Evolutionary conservation across 1,140 invertebrate species (phyloP).

Genomic region (Lanistes nyassanus): DNA sequence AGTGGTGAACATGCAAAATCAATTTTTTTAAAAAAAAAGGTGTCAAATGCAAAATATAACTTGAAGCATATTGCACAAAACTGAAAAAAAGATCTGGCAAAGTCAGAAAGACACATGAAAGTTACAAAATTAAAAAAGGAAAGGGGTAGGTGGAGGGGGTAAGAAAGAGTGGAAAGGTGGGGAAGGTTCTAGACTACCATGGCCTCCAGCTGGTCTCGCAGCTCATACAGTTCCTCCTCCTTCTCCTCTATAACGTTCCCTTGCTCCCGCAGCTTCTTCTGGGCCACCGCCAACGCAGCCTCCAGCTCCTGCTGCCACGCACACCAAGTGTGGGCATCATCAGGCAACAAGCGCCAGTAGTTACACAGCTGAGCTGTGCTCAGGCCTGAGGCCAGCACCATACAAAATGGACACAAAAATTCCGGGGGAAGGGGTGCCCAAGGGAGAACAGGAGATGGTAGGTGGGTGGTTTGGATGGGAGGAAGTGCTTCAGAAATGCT

Average conservation of each 20-base stretch:
- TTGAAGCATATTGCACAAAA: background rate
- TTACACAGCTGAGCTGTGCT: background rate
- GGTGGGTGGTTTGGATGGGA: background rate
- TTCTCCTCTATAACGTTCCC: constrained; percentile 62
- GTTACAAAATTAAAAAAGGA: background rate
- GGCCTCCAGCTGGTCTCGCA: constrained; percentile 59
- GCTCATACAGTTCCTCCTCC: constrained; percentile 56
- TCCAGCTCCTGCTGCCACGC: constrained; percentile 41
- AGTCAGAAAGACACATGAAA: background rate
- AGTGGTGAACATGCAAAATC: background rate
- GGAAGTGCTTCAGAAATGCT: background rate
- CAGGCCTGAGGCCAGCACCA: background rate
- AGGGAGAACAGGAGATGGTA: too few species aligned
- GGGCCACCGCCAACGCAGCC: constrained; percentile 41
- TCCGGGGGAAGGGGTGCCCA: background rate
- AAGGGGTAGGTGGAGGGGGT: background rate
- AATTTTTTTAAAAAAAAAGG: background rate
- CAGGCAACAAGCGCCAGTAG: background rate
- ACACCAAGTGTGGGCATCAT: background rate
- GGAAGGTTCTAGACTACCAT: constrained; percentile 29
- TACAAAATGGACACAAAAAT: background rate
- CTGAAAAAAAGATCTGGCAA: background rate
- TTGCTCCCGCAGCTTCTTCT: constrained; percentile 53
- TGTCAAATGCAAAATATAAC: too few species aligned
- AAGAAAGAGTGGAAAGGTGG: background rate